Percentiles rank a stretch among this genome's conserved stretches.
Evolutionary conservation across 2,797 vertebrate genomes (phyloP).

Genomic region (Alectoris magna): DNA sequence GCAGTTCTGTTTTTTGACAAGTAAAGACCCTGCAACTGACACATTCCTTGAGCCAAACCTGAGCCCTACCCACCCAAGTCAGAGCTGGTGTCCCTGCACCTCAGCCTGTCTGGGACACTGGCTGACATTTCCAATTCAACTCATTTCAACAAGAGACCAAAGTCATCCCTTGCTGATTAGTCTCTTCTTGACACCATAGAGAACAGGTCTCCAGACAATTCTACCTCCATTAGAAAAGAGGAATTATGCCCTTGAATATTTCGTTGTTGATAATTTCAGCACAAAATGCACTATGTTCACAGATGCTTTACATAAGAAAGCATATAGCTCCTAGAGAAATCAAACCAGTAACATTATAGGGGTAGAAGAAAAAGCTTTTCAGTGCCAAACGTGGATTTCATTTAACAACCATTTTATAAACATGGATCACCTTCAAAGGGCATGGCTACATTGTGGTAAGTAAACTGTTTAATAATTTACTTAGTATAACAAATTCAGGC

Average conservation of each 20-base stretch:
- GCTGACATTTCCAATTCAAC: background rate
- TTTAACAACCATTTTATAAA: background rate
- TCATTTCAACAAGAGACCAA: background rate
- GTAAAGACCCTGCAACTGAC: background rate
- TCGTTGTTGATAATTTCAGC: background rate
- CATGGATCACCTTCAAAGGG: background rate
- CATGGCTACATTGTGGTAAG: background rate
- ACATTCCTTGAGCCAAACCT: background rate
- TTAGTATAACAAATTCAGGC: background rate
- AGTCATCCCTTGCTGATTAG: background rate
- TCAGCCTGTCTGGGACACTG: fast-evolving
- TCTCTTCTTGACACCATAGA: background rate
- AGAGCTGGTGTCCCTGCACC: background rate
- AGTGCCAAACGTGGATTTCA: background rate
- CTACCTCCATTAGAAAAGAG: background rate
- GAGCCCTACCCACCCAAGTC: fast-evolving
- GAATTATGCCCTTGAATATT: background rate
- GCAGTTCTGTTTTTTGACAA: fast-evolving
- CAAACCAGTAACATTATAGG: background rate
- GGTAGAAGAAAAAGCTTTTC: background rate
- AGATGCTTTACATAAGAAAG: background rate
- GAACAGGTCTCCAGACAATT: background rate
- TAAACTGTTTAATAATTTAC: background rate
- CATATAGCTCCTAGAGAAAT: background rate
- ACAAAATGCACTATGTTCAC: background rate